phyloP scores from a whole-genome alignment of 2,797 vertebrate genomes.

The Aulostomus chinensis region DNA sequence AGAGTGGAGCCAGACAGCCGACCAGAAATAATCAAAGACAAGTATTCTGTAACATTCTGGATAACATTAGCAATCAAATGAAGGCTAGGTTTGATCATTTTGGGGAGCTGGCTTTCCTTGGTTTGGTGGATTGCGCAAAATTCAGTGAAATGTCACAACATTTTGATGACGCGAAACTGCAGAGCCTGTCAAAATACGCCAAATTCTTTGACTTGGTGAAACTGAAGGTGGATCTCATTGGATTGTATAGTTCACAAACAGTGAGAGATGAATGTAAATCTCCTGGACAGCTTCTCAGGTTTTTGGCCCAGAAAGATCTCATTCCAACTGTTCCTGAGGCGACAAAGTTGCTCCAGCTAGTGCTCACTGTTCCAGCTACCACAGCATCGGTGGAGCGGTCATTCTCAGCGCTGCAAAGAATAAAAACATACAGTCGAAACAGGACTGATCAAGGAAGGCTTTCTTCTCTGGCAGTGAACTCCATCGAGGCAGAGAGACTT shows the following conservation, averaged over 20 bases:
- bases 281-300: not conserved
- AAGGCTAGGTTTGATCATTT: not conserved
- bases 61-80: not conserved
- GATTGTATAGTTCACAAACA: not conserved
- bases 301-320: not conserved
- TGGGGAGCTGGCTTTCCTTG: not conserved
- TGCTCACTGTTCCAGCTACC: slow-evolving; percentile 7
- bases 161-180: slow-evolving; percentile 10
- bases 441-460: not conserved
- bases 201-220: slow-evolving; percentile 2
- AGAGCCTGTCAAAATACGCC: slow-evolving; percentile 2
- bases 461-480: not conserved
- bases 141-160: slow-evolving; percentile 2
- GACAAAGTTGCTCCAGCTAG: not conserved
- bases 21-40: not conserved
- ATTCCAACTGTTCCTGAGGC: not conserved
- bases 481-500: not conserved
- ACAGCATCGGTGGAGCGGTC: not conserved
- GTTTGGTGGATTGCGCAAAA: not conserved
- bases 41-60: not conserved
- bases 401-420: not conserved
- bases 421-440: not conserved
- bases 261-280: slow-evolving; percentile 1
- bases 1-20: too few species aligned
- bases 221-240: not conserved